Evolutionary conservation across 1,140 invertebrate species (phyloP), one percentile per base, ranked within the genome.

Genomic region (Drosophila cardini): DNA sequence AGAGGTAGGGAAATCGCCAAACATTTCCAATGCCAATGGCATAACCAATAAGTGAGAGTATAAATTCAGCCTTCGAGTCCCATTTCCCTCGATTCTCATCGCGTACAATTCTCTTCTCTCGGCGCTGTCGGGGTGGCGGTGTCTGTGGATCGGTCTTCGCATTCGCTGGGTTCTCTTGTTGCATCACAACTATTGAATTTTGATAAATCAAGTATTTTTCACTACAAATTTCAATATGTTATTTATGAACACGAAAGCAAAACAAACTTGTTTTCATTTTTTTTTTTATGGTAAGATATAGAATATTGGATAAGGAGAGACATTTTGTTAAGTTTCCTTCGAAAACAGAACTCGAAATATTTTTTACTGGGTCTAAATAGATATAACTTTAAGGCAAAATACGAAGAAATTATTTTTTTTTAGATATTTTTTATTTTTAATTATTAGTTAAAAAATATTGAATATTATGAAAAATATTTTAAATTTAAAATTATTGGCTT

Each of bases 21-120:
- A 97, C 95, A 92, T 97, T 97, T 57, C 96, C 95, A 42, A 96
- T 94, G n/a, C 96, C 96, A 48, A 97, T 95, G 15, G 95, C 95
- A 87, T 96, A 96, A 26, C 91, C 96, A 45, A 96, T 92, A 62
- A 95, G 94, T 0, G 96, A 95, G 0, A 96, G 92, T 10, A 97
- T 83, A 92, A 96, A 97, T 92, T 97, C 96, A 2, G 95, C 93
- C 78, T 96, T 95, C 32, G 93, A 94, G 2, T 91, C 93, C 96
- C 96, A 97, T 15, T 80, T 72, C 45, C 92, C 92, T 13, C 92
- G 86, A 58, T 92, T 78, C 21, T 21, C 57, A 71, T 91, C 90
- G 32, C 81, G 83, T 0, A 7, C 13, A 15, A 90, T 78, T 11
- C 74, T 62, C 36, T 78, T 89, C 1, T 15, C 11, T 40, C 9